phyloP scores from a whole-genome alignment of 2,113 vertebrate species.

The Oenanthe oenanthe region DNA sequence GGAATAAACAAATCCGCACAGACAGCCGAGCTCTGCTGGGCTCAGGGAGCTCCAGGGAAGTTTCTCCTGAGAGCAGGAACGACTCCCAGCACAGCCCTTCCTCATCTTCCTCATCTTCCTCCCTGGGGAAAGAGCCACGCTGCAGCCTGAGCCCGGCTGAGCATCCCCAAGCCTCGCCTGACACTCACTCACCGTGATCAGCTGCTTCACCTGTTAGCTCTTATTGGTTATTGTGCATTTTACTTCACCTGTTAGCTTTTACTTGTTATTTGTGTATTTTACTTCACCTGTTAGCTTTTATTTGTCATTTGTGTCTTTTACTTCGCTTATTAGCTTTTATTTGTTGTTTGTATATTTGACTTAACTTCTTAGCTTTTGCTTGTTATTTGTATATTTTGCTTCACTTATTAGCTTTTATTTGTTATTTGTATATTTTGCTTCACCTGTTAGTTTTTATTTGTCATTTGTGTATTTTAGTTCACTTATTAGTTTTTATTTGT shows the following conservation, averaged over 20 bases:
- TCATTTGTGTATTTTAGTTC: neutral
- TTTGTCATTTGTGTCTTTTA: no score
- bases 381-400: no score
- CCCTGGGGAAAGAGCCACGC: fast-evolving
- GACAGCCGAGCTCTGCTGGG: neutral
- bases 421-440: no score
- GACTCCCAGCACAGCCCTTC: fast-evolving
- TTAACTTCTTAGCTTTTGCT: no score
- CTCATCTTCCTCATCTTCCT: neutral
- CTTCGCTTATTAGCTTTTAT: no score
- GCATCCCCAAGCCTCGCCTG: fast-evolving
- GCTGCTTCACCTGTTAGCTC: neutral
- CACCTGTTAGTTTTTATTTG: no score
- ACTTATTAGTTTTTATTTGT: neutral
- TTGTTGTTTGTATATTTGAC: no score
- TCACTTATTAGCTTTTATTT: no score
- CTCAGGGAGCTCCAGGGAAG: neutral
- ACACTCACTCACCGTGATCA: fast-evolving
- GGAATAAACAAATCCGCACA: neutral
- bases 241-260: neutral
- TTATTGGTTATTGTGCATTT: neutral
- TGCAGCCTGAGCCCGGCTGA: fast-evolving
- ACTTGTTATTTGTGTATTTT: neutral
- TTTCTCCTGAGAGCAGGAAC: neutral
- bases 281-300: neutral